phyloP scores from a whole-genome alignment of 2,888 invertebrate species.

The Glaucopsyche alexis region DNA sequence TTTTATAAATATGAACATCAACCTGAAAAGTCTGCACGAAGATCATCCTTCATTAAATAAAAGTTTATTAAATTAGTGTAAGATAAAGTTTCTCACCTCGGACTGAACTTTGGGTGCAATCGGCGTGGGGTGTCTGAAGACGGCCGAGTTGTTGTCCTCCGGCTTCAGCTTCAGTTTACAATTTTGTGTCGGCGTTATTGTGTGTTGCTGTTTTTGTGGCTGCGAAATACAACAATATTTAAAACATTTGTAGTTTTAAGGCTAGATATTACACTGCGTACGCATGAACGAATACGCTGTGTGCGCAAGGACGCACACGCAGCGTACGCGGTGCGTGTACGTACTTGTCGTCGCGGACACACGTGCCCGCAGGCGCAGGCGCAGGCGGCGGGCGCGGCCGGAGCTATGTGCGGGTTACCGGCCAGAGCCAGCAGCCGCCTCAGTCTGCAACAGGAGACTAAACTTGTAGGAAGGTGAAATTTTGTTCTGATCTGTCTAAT shows the following conservation, averaged over 20 bases:
- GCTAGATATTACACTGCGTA: neutral
- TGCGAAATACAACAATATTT: neutral
- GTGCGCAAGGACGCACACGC: neutral
- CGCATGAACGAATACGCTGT: neutral
- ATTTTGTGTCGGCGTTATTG: slow-evolving; percentile 34
- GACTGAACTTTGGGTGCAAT: slow-evolving; percentile 57
- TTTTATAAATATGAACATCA: too few relatives aligned
- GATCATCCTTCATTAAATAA: too few relatives aligned
- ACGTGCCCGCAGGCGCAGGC: slow-evolving; percentile 78
- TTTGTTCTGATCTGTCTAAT: too few relatives aligned
- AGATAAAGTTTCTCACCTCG: slow-evolving; percentile 46
- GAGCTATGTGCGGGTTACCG: slow-evolving; percentile 73
- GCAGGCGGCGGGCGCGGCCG: slow-evolving; percentile 79
- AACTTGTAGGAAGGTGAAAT: too few relatives aligned
- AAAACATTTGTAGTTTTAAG: neutral
- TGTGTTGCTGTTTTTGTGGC: slow-evolving; percentile 37
- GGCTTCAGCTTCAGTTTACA: slow-evolving; percentile 27
- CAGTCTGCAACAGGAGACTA: slow-evolving; percentile 52
- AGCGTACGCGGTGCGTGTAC: neutral
- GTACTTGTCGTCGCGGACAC: slow-evolving; percentile 57
- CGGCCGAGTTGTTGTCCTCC: slow-evolving; percentile 36
- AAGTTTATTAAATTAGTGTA: too few relatives aligned
- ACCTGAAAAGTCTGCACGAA: too few relatives aligned
- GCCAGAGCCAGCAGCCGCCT: slow-evolving; percentile 78
- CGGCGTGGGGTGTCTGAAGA: slow-evolving; percentile 67